Conservation (phyloP, 1,140 invertebrate species). For the Lasaia peninsularis region DNA sequence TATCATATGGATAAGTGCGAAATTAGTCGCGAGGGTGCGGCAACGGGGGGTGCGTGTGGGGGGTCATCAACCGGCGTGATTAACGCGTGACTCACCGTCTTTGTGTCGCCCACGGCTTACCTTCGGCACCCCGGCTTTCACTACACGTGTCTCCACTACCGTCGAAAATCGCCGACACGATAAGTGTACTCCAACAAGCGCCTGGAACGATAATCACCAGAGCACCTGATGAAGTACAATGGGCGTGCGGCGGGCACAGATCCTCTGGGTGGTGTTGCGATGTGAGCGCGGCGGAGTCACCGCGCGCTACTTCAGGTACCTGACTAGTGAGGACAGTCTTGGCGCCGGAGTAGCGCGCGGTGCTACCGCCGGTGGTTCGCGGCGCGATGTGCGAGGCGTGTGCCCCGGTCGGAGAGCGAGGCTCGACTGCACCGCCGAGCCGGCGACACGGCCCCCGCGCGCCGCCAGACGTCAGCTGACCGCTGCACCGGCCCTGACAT, state of each 20-base stretch:
- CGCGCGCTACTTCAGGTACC: constrained; percentile 99
- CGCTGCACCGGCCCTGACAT: constrained; percentile 75
- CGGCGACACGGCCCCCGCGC: constrained; percentile 58
- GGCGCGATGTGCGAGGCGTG: constrained; percentile 37
- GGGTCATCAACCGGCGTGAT: constrained; percentile 56
- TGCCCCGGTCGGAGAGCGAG: constrained; percentile 42
- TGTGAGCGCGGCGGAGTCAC: constrained; percentile 69
- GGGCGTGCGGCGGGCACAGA: constrained; percentile 85
- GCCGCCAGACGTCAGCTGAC: constrained; percentile 73
- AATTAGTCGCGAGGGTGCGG: constrained; percentile 57
- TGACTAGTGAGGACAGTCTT: constrained; percentile 85
- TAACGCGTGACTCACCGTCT: constrained; percentile 61
- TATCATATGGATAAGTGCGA: constrained; percentile 44
- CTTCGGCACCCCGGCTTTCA: constrained; percentile 35
- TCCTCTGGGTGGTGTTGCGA: constrained; percentile 11
- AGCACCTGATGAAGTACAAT: constrained; percentile 99
- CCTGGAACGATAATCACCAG: constrained; percentile 92
- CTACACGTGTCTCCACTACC: constrained; percentile 35
- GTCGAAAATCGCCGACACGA: constrained; percentile 79
- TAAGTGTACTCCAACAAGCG: constrained; percentile 97
- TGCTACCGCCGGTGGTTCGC: constrained; percentile 53
- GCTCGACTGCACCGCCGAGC: constrained; percentile 57
- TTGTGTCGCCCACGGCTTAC: constrained; percentile 47
- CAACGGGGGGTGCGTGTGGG: constrained; percentile 38
- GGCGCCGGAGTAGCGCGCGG: constrained; percentile 70